Evolutionary conservation across 2,113 vertebrate species (phyloP).

Genomic region (Zingel zingel): DNA sequence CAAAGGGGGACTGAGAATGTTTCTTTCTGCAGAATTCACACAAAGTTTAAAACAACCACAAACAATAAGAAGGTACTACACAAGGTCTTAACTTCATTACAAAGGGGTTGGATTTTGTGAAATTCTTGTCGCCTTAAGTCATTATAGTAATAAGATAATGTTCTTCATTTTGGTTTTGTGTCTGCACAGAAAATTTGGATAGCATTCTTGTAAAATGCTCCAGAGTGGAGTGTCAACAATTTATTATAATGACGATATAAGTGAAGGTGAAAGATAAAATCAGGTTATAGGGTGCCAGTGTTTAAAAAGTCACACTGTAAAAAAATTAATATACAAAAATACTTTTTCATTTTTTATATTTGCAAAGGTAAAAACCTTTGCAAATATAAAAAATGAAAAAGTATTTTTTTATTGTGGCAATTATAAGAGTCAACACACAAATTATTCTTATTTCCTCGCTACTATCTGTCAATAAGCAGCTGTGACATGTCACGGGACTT

Average conservation of each 20-base stretch:
- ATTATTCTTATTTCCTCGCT: background rate
- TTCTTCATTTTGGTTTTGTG: background rate
- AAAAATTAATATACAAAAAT: background rate
- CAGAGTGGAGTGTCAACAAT: background rate
- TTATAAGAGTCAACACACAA: background rate
- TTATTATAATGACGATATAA: background rate
- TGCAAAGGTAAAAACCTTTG: too few relatives aligned
- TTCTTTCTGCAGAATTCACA: constrained; percentile 70
- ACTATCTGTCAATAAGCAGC: constrained; percentile 31
- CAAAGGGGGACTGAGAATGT: constrained; percentile 55
- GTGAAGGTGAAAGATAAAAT: background rate
- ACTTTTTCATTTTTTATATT: too few relatives aligned
- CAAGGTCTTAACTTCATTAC: background rate
- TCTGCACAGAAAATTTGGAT: background rate
- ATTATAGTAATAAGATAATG: background rate
- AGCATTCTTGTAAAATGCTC: background rate
- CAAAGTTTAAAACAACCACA: constrained; percentile 59
- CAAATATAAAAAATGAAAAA: background rate
- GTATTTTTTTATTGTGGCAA: background rate
- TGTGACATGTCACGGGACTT: constrained; percentile 46
- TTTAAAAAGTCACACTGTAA: background rate
- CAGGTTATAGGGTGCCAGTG: background rate
- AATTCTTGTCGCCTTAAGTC: background rate
- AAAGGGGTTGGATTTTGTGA: constrained; percentile 1
- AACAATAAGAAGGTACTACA: constrained; percentile 24